These are phyloP conservation scores for Oenanthe melanoleuca DNA, from an alignment of 2,113 vertebrate species.

Conservation along the genomic window DNA sequence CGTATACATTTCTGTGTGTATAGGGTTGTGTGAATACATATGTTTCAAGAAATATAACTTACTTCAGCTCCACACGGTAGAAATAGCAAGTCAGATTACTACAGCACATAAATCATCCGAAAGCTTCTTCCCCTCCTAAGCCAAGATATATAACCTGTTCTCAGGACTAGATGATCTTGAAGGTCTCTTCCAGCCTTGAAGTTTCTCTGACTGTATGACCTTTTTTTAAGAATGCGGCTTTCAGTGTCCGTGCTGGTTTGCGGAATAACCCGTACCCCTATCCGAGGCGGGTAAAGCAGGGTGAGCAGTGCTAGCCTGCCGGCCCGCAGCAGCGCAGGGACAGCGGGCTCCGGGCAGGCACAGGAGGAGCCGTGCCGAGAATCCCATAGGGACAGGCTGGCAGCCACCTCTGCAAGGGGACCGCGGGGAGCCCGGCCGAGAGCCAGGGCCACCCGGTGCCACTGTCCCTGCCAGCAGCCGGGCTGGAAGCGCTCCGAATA, in stretches of 20 bases:
- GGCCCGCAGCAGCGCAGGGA: neutral
- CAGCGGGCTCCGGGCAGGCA: neutral
- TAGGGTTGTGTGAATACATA: neutral
- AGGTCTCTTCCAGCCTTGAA: neutral
- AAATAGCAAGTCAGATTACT: conserved; percentile 24
- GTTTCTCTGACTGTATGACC: neutral
- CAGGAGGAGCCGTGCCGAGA: neutral
- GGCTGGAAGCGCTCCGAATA: neutral
- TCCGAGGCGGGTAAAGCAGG: neutral
- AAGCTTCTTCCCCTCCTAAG: neutral
- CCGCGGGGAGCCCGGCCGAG: neutral
- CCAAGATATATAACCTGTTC: neutral
- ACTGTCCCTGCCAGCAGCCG: neutral
- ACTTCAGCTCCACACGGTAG: neutral
- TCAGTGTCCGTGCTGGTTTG: neutral
- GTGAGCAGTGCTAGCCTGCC: neutral
- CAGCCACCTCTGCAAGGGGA: neutral
- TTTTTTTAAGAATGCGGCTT: neutral
- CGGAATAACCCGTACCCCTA: neutral
- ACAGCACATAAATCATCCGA: neutral
- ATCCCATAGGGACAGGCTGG: neutral
- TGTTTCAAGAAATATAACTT: neutral
- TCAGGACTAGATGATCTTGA: neutral
- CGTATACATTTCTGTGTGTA: neutral
- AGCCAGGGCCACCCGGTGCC: neutral